These are phyloP conservation scores for Sisyra terminalis DNA, from an alignment of 2,888 invertebrate genomes.

Conservation along the genomic window DNA sequence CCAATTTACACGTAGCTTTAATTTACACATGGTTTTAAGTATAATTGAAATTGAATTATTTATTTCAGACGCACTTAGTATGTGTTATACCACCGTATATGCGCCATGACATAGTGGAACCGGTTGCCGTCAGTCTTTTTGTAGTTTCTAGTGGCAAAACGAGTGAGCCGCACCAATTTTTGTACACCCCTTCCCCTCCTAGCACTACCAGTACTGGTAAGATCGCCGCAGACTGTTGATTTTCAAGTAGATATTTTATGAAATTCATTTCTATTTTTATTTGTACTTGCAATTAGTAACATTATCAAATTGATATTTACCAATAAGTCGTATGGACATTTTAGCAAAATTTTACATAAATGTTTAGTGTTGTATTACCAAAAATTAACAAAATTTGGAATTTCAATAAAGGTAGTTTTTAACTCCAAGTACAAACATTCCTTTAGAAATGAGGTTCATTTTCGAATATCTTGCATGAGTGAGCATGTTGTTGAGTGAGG, in stretches of 20 bases:
- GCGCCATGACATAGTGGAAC: slow-evolving; percentile 47
- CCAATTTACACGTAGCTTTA: neutral
- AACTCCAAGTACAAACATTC: too few species aligned
- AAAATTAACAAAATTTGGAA: too few species aligned
- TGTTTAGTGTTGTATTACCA: too few species aligned
- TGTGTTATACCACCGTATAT: slow-evolving; percentile 70
- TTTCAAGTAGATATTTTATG: slow-evolving; percentile 5
- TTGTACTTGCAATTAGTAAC: neutral
- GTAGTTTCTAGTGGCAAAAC: slow-evolving; percentile 74
- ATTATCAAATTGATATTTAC: too few species aligned
- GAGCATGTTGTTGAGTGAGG: too few species aligned
- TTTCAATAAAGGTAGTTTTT: too few species aligned
- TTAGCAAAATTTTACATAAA: too few species aligned
- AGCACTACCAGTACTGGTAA: slow-evolving; percentile 15
- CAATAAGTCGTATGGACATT: too few species aligned
- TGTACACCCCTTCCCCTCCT: slow-evolving; percentile 44
- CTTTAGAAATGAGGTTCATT: neutral
- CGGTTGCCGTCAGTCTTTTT: slow-evolving; percentile 58
- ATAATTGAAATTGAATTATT: slow-evolving; percentile 10
- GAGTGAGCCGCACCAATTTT: slow-evolving; percentile 71
- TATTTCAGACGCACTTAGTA: slow-evolving; percentile 63
- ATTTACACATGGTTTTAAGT: neutral
- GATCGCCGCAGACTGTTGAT: slow-evolving; percentile 9
- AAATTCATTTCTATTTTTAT: neutral
- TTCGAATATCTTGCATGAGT: slow-evolving; percentile 4